Evolutionary conservation across 2,797 vertebrate species (phyloP).

Genomic region (Eupleurogrammus muticus): DNA sequence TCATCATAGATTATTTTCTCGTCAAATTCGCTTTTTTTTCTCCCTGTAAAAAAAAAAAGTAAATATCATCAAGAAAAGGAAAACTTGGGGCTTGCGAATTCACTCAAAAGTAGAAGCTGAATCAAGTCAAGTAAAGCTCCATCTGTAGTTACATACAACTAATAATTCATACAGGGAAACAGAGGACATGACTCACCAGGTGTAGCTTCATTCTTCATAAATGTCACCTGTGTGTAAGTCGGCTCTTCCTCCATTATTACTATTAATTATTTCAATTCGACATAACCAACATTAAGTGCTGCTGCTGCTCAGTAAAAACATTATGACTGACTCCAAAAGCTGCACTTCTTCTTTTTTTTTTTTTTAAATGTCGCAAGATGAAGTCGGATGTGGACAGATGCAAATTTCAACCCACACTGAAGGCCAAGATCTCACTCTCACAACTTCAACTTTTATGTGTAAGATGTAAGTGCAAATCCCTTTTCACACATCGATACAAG

Average conservation of each 20-base stretch:
- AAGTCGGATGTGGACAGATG: background rate
- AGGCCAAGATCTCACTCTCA: too few relatives aligned
- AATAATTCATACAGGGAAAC: background rate
- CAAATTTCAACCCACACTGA: too few relatives aligned
- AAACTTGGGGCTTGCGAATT: too few relatives aligned
- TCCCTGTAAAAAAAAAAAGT: too few relatives aligned
- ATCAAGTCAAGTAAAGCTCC: background rate
- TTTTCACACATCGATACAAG: too few relatives aligned
- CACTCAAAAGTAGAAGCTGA: background rate
- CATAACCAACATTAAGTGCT: accelerated
- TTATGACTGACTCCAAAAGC: too few relatives aligned
- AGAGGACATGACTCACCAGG: conserved; percentile 36
- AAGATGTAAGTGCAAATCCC: too few relatives aligned
- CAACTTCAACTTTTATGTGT: too few relatives aligned
- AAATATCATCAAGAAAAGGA: too few relatives aligned
- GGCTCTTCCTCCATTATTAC: conserved; percentile 66
- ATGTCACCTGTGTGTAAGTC: conserved; percentile 55
- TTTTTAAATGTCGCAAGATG: background rate
- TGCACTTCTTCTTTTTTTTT: conserved; percentile 7
- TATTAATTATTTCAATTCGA: background rate
- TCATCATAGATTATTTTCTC: too few relatives aligned
- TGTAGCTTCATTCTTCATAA: conserved; percentile 23
- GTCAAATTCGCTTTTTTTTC: too few relatives aligned
- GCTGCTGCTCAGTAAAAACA: too few relatives aligned
- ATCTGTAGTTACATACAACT: background rate